Evolutionary conservation across 2,888 invertebrate genomes (phyloP).

Genomic region (Erebia ligea): DNA sequence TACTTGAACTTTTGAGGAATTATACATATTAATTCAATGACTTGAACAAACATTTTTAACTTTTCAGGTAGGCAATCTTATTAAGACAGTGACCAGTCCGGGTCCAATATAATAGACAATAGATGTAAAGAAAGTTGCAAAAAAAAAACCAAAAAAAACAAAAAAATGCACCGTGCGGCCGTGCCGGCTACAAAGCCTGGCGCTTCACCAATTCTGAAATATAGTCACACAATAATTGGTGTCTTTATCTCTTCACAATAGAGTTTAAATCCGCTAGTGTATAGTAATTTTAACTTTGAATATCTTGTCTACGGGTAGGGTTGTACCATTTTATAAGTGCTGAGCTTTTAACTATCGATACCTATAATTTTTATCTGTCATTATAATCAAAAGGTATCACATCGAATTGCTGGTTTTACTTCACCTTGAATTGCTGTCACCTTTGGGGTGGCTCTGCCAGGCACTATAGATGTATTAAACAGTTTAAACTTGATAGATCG

Average conservation of each 20-base stretch:
- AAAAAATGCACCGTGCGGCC: constrained; percentile 56
- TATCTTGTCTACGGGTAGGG: constrained; percentile 23
- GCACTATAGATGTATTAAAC: too few species aligned
- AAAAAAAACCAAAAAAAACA: constrained; percentile 42
- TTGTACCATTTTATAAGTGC: not conserved
- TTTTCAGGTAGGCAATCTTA: not conserved
- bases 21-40: too few species aligned
- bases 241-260: not conserved
- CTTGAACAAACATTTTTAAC: constrained; percentile 3
- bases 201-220: constrained; percentile 40
- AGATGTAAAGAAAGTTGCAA: constrained; percentile 53
- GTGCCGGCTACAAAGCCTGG: constrained; percentile 47
- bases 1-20: too few species aligned
- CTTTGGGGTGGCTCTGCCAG: too few species aligned
- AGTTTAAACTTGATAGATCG: too few species aligned
- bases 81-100: not conserved
- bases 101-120: constrained; percentile 17
- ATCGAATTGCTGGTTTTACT: too few species aligned
- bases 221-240: constrained; percentile 7
- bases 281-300: constrained; percentile 13
- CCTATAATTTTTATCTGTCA: too few species aligned
- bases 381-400: too few species aligned
- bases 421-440: too few species aligned
- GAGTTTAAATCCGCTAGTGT: constrained; percentile 22
- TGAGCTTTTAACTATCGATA: not conserved